Evolutionary conservation across 2,888 invertebrate genomes (phyloP), one percentile per base, ranked within the genome.

Genomic region (Coenonympha arcania): DNA sequence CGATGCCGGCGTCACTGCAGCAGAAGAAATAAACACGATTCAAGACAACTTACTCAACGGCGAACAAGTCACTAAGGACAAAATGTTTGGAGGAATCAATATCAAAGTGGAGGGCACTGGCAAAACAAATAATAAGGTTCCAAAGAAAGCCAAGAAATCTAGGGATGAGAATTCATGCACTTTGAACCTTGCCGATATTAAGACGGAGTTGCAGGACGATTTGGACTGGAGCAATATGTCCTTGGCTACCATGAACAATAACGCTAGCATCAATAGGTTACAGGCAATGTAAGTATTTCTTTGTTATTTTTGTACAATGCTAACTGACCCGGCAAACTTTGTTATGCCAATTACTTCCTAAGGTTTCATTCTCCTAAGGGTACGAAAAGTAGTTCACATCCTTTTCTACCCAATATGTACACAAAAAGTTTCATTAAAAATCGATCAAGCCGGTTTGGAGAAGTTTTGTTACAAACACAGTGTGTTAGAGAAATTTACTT

Each of bases 171-270:
- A 60, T 44, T 42, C 55, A 6, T 43, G 42, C 9, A 68, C 62
- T 57, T 50, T 82, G 31, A 77, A 79, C 55, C 61, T 85, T 48
- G 73, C 79, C 30, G 76, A 80, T 50, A 87, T 87, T 30, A 87
- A 87, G 71, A 84, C 87, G 52, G 87, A 87, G 65, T 67, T 87
- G 4, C 82, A 82, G 54, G 87, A 87, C 64, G 84, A 84, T 52
- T 68, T 80, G 55, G 85, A 86, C 60, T 85, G 83, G 84, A 82
- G 73, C 60, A 82, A 82, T 53, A 87, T 86, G 87, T 71, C 79
- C 33, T 65, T 87, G 37, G 87, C 87, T 15, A 85, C 84, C 9
- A 71, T 87, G 4, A 79, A 79, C 57, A 77, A 79, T 50, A 85
- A 78, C 54, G 64, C 71, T n/a, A 77, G 76, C 59, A 60, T 76